phyloP scores from a whole-genome alignment of 1,140 invertebrate genomes.

The Cardiocondyla obscurior region DNA sequence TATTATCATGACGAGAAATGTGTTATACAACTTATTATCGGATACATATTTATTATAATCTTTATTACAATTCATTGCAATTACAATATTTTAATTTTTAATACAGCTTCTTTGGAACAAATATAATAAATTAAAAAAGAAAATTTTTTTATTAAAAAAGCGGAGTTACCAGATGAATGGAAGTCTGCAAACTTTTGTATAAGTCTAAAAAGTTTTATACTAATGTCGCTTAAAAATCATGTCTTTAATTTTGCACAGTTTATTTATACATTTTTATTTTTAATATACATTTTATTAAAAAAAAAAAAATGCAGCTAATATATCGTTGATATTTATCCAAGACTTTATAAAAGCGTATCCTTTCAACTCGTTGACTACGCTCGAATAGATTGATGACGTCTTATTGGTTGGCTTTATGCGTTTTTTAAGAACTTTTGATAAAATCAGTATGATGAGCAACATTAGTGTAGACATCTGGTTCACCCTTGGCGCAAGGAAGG shows the following conservation, averaged over 20 bases:
- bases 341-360: background rate
- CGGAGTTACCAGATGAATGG: no score
- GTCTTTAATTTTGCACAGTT: no score
- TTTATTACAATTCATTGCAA: no score
- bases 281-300: no score
- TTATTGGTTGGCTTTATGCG: background rate
- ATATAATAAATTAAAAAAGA: no score
- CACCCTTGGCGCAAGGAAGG: conserved; percentile 85
- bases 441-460: conserved; percentile 66
- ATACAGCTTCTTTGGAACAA: background rate
- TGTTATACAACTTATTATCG: no score
- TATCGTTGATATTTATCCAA: background rate
- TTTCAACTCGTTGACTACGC: background rate
- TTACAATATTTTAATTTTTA: no score
- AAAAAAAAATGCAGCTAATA: no score
- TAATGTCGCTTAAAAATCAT: background rate
- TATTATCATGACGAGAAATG: no score
- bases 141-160: no score
- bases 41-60: no score
- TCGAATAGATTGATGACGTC: background rate
- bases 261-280: no score
- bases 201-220: background rate
- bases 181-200: background rate
- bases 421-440: background rate
- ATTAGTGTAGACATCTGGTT: conserved; percentile 86